Conservation (phyloP, 1,140 invertebrate genomes). For the Epicauta chinensis region DNA sequence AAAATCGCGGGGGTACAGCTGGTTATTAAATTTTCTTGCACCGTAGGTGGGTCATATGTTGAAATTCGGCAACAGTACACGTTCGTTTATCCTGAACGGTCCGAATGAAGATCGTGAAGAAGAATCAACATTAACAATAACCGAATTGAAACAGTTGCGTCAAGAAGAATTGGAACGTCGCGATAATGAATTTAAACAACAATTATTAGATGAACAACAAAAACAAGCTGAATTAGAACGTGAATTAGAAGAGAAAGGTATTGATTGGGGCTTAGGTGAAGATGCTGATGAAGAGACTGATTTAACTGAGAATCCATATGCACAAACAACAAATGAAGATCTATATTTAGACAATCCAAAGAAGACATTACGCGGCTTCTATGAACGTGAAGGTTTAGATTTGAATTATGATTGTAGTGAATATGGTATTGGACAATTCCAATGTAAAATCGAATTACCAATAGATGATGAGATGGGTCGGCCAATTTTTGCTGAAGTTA, state of each 20-base stretch:
- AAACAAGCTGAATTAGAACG: slow-evolving; percentile 45
- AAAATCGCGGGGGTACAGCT: no score
- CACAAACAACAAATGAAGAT: slow-evolving; percentile 74
- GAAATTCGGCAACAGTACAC: slow-evolving; percentile 84
- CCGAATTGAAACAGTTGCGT: slow-evolving; percentile 69
- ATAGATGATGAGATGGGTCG: slow-evolving; percentile 70
- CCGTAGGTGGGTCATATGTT: slow-evolving; percentile 87
- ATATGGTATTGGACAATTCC: slow-evolving; percentile 71
- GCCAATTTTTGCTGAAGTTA: slow-evolving; percentile 72
- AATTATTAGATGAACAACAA: slow-evolving; percentile 47
- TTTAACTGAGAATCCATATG: slow-evolving; percentile 76
- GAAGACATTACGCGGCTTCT: slow-evolving; percentile 89
- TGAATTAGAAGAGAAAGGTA: slow-evolving; percentile 63
- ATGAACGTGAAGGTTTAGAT: slow-evolving; percentile 87
- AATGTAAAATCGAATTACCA: slow-evolving; percentile 63
- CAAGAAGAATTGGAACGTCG: slow-evolving; percentile 51
- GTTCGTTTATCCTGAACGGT: slow-evolving; percentile 79
- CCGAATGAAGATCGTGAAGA: slow-evolving; percentile 80
- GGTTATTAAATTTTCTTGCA: no score
- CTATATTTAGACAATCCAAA: slow-evolving; percentile 92
- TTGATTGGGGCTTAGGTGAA: slow-evolving; percentile 90
- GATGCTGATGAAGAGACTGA: slow-evolving; percentile 84
- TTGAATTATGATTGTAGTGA: slow-evolving; percentile 81
- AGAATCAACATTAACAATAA: slow-evolving; percentile 73
- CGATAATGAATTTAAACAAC: slow-evolving; percentile 46